Conservation (phyloP, 2,797 vertebrate genomes). For the Pterois miles region DNA sequence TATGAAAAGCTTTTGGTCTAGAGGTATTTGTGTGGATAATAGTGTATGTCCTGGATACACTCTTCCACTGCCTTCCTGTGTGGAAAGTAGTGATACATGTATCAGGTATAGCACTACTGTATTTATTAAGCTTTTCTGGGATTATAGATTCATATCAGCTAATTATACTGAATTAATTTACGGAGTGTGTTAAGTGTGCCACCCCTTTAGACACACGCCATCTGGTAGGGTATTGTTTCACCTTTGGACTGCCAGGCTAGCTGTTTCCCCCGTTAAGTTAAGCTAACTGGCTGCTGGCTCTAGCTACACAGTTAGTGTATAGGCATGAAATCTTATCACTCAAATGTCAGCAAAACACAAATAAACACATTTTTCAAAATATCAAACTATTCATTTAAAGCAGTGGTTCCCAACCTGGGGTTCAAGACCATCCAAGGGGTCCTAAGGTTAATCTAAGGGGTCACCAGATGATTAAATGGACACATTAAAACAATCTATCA, state of each 20-base stretch:
- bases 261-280: background rate
- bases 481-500: background rate
- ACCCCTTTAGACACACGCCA: too few relatives aligned
- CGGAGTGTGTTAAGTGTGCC: background rate
- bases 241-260: background rate
- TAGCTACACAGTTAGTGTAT: background rate
- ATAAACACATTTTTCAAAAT: background rate
- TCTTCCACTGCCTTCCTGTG: too few relatives aligned
- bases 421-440: background rate
- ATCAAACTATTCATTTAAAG: background rate
- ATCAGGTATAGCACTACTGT: background rate
- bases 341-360: background rate
- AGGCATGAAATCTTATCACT: background rate
- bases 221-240: background rate
- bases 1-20: background rate
- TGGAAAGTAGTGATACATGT: too few relatives aligned
- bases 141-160: background rate
- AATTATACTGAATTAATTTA: background rate
- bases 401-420: background rate
- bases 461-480: background rate
- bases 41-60: background rate
- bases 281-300: background rate
- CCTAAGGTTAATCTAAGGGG: background rate
- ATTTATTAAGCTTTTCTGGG: background rate
- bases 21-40: background rate